phyloP scores from a whole-genome alignment of 2,113 vertebrate species.

The Chloroceryle aenea region DNA sequence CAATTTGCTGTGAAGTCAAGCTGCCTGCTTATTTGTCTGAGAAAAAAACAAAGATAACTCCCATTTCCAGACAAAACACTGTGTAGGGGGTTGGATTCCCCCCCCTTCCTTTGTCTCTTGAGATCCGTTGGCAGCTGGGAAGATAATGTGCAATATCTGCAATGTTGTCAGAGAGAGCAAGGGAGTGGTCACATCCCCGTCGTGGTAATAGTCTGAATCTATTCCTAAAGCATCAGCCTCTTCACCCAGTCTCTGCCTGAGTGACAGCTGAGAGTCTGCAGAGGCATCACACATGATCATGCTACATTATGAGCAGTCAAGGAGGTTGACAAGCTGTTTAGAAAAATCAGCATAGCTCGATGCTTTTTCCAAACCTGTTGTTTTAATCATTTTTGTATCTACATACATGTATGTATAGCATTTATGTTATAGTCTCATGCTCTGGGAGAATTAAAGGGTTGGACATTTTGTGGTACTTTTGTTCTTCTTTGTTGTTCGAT shows the following conservation, averaged over 20 bases:
- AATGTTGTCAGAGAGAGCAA: slow-evolving; percentile 3
- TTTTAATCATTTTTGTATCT: background rate
- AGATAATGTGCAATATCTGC: slow-evolving; percentile 45
- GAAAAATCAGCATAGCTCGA: background rate
- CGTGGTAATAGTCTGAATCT: slow-evolving; percentile 47
- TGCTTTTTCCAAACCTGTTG: background rate
- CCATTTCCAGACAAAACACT: background rate
- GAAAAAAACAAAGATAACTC: background rate
- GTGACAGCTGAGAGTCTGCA: slow-evolving; percentile 40
- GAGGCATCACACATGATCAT: background rate
- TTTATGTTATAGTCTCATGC: background rate
- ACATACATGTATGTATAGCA: background rate
- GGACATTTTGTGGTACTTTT: background rate
- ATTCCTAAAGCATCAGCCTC: slow-evolving; percentile 4
- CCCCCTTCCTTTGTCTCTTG: background rate
- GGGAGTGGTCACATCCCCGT: slow-evolving; percentile 8
- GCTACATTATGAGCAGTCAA: background rate
- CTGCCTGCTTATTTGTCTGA: background rate
- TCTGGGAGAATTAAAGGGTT: background rate
- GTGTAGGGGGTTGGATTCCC: background rate
- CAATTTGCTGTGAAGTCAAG: background rate
- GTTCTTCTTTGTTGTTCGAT: background rate
- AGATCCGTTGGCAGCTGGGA: slow-evolving; percentile 16
- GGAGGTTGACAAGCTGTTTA: slow-evolving; percentile 20
- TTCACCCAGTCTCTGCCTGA: slow-evolving; percentile 22